Percentiles rank a stretch among this genome's conserved stretches.
Evolutionary conservation across 2,888 invertebrate species (phyloP).

Genomic region (Xestobium rufovillosum): DNA sequence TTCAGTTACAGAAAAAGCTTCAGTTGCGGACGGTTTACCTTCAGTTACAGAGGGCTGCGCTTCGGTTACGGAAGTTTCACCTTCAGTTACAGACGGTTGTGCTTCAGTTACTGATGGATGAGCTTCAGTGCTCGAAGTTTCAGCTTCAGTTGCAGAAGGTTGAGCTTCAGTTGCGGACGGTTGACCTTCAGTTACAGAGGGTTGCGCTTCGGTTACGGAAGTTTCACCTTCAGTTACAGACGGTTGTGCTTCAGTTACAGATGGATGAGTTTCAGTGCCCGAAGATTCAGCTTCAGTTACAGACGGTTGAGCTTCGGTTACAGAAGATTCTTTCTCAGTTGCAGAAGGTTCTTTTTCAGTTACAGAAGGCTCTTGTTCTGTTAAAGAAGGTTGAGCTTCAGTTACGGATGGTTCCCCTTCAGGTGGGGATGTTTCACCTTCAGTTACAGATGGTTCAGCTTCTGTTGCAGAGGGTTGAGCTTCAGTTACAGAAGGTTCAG

Average conservation of each 20-base stretch:
- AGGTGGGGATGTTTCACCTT: constrained; percentile 23
- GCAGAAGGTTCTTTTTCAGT: constrained; percentile 7
- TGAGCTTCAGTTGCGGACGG: constrained; percentile 8
- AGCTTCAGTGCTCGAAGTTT: constrained; percentile 2
- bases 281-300: no score
- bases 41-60: neutral
- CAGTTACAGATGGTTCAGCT: constrained; percentile 19
- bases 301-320: constrained; percentile 1
- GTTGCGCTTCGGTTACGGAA: neutral
- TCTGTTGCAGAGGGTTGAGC: constrained; percentile 2
- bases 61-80: neutral
- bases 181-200: neutral
- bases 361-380: constrained; percentile 4
- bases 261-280: constrained; percentile 8
- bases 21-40: constrained; percentile 3
- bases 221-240: constrained; percentile 11
- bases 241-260: constrained; percentile 16
- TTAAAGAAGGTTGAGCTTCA: constrained; percentile 9
- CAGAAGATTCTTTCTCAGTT: constrained; percentile 5
- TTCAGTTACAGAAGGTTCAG: constrained; percentile 10
- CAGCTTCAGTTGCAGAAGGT: constrained; percentile 6
- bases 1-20: neutral
- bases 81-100: constrained; percentile 1
- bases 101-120: constrained; percentile 2
- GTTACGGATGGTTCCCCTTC: constrained; percentile 1